Evolutionary conservation across 2,113 vertebrate genomes (phyloP).

Genomic region (Irena cyanogastra): DNA sequence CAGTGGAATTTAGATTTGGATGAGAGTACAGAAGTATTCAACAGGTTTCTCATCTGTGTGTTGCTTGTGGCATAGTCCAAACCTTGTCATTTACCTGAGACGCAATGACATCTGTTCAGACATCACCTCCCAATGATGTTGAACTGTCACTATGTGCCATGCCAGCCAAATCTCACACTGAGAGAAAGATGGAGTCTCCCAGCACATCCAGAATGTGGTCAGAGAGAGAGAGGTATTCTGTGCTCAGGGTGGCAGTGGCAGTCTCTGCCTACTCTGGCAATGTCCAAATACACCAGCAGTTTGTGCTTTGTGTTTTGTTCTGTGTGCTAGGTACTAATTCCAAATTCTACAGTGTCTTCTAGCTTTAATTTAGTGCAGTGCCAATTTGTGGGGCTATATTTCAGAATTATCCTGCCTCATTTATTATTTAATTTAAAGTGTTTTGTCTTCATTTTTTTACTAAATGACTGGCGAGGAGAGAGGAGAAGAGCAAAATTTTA

Average conservation of each 20-base stretch:
- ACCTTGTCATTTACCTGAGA: not conserved
- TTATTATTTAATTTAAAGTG: not conserved
- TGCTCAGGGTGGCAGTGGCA: not conserved
- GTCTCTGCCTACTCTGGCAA: not conserved
- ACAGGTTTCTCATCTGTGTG: not conserved
- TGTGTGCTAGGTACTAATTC: not conserved
- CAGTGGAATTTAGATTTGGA: not conserved
- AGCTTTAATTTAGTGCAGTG: not conserved
- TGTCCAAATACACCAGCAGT: not conserved
- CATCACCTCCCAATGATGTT: not conserved
- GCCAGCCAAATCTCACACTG: not conserved
- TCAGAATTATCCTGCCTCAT: not conserved
- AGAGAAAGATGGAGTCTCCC: not conserved
- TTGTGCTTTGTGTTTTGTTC: not conserved
- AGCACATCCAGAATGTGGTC: not conserved
- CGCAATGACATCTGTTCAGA: not conserved
- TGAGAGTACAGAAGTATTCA: not conserved
- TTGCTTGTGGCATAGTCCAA: not conserved
- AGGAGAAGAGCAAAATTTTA: not conserved
- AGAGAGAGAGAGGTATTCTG: not conserved
- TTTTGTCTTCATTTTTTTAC: not conserved
- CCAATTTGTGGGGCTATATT: accelerated
- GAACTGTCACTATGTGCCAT: not conserved
- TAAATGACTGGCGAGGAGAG: not conserved
- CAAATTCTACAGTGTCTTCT: not conserved